phyloP scores from a whole-genome alignment of 2,888 invertebrate species.

The Aphidoletes aphidimyza region DNA sequence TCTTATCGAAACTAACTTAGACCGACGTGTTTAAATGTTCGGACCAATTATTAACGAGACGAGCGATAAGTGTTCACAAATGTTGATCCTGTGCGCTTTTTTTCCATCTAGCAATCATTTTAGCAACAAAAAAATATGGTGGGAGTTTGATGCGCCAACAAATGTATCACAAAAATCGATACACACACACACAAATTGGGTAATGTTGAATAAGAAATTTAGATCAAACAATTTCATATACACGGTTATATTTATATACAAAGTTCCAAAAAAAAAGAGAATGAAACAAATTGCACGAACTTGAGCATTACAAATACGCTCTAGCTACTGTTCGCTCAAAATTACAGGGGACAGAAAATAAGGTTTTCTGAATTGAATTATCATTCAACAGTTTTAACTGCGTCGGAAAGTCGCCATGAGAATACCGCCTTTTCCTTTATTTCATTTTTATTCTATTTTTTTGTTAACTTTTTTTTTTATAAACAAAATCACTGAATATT shows the following conservation, averaged over 20 bases:
- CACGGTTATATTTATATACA: too few species aligned
- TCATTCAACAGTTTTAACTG: not conserved
- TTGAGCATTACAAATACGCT: not conserved
- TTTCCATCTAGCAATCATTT: not conserved
- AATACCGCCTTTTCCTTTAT: not conserved
- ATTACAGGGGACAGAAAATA: not conserved
- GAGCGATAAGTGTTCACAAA: not conserved
- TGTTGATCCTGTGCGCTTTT: not conserved
- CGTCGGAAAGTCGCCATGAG: not conserved
- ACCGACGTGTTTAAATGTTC: not conserved
- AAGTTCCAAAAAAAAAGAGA: too few species aligned
- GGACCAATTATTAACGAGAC: conserved; percentile 3
- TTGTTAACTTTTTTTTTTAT: not conserved
- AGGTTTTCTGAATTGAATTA: too few species aligned
- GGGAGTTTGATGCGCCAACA: not conserved
- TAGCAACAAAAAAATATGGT: not conserved
- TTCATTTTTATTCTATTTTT: not conserved
- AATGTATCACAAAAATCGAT: not conserved
- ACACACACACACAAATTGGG: not conserved
- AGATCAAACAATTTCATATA: too few species aligned
- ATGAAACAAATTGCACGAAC: too few species aligned
- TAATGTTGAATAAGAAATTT: not conserved
- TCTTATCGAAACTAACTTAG: not conserved
- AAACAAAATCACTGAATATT: too few species aligned
- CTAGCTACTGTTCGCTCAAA: not conserved